Conservation (phyloP, 2,888 invertebrate genomes). For the Beris chalybata region DNA sequence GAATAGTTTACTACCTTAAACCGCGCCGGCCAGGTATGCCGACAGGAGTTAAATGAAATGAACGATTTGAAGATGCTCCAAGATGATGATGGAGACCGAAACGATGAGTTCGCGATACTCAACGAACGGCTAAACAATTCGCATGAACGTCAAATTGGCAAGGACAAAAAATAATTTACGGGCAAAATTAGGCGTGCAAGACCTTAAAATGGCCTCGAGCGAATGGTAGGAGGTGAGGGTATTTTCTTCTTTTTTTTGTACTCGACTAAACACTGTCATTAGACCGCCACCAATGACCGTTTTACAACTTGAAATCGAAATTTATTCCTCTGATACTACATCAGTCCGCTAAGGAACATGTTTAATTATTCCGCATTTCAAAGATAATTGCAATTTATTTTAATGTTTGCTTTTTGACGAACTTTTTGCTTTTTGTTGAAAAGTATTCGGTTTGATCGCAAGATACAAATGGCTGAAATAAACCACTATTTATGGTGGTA, state of each 20-base stretch:
- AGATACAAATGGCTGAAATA: too few relatives aligned
- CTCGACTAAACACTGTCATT: constrained; percentile 2
- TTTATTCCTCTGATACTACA: too few relatives aligned
- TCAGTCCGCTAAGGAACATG: too few relatives aligned
- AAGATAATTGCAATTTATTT: too few relatives aligned
- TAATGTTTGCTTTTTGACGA: too few relatives aligned
- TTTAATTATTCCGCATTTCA: too few relatives aligned
- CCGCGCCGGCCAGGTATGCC: constrained; percentile 11
- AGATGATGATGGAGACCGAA: background rate
- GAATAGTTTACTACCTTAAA: constrained; percentile 33
- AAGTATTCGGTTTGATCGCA: too few relatives aligned
- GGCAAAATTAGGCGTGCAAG: constrained; percentile 32
- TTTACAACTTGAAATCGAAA: background rate
- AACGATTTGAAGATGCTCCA: constrained; percentile 33
- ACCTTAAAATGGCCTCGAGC: background rate
- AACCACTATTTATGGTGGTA: too few relatives aligned
- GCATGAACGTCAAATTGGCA: constrained; percentile 33
- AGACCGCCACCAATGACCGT: constrained; percentile 17
- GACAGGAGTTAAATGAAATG: constrained; percentile 38
- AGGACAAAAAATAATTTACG: constrained; percentile 37
- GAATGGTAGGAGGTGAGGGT: background rate
- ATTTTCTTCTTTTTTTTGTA: background rate
- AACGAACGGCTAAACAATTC: background rate
- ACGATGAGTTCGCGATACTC: background rate
- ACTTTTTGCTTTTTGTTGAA: too few relatives aligned